phyloP scores from a whole-genome alignment of 2,797 vertebrate species.

The Phrynocephalus vlangalii region DNA sequence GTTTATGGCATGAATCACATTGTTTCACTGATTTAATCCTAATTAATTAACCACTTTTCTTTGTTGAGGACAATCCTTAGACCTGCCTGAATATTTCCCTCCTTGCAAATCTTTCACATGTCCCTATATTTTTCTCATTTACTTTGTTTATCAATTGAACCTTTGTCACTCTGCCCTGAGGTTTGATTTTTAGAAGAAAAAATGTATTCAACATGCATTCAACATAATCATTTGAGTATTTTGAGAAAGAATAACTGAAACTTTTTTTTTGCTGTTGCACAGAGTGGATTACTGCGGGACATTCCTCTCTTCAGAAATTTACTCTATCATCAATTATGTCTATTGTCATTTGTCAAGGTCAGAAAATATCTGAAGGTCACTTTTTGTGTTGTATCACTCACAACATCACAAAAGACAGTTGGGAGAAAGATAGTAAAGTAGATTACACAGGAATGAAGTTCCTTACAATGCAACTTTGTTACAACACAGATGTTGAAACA shows the following conservation, averaged over 20 bases:
- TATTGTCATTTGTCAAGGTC: conserved; percentile 21
- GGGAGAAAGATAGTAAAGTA: background rate
- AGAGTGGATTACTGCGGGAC: background rate
- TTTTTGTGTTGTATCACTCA: fast-evolving
- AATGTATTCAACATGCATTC: conserved; percentile 11
- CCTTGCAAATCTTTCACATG: conserved; percentile 1
- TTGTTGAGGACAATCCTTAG: conserved; percentile 3
- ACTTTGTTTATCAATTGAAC: conserved; percentile 25
- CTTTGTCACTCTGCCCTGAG: background rate
- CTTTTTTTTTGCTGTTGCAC: background rate
- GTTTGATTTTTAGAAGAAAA: conserved; percentile 30
- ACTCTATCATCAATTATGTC: background rate
- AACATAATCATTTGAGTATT: background rate
- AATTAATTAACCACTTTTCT: conserved; percentile 24
- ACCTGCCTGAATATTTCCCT: background rate
- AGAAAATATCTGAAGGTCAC: background rate
- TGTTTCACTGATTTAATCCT: conserved; percentile 39
- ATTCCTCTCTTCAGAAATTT: background rate
- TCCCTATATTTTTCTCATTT: conserved; percentile 9
- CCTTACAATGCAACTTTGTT: background rate
- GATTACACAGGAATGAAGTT: background rate
- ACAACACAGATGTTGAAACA: background rate
- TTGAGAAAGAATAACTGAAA: background rate
- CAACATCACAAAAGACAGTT: background rate
- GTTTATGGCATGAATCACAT: conserved; percentile 26